Conservation (phyloP, 2,113 vertebrate species). For the Piprites chloris region DNA sequence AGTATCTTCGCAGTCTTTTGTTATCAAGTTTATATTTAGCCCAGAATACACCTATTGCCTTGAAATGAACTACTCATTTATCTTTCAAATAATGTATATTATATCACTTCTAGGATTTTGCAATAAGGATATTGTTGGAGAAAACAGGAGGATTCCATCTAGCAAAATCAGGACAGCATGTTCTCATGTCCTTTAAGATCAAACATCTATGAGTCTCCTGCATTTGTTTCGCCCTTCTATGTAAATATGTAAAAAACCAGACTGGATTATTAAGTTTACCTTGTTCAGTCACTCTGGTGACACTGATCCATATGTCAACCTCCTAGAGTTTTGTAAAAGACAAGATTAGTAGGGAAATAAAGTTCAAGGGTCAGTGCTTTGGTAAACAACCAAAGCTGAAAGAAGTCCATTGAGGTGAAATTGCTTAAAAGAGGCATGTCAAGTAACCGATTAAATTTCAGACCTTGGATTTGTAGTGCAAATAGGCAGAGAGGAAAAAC, state of each 20-base stretch:
- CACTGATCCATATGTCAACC: background rate
- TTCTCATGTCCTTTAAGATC: conserved; percentile 15
- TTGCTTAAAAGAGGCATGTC: background rate
- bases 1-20: background rate
- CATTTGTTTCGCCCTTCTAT: conserved; percentile 4
- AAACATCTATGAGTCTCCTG: background rate
- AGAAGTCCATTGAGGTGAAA: background rate
- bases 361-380: background rate
- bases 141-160: background rate
- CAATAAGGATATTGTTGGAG: background rate
- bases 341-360: conserved; percentile 49
- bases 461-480: background rate
- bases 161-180: background rate
- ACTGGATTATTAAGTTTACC: conserved; percentile 20
- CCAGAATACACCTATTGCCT: background rate
- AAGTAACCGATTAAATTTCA: conserved; percentile 1
- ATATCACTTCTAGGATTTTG: background rate
- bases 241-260: conserved; percentile 41
- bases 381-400: background rate
- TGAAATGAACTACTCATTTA: background rate
- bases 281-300: conserved; percentile 18
- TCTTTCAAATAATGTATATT: background rate
- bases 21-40: background rate
- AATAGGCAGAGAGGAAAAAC: background rate
- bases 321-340: background rate